phyloP scores from a whole-genome alignment of 2,888 invertebrate genomes.

The Apamea crenata region DNA sequence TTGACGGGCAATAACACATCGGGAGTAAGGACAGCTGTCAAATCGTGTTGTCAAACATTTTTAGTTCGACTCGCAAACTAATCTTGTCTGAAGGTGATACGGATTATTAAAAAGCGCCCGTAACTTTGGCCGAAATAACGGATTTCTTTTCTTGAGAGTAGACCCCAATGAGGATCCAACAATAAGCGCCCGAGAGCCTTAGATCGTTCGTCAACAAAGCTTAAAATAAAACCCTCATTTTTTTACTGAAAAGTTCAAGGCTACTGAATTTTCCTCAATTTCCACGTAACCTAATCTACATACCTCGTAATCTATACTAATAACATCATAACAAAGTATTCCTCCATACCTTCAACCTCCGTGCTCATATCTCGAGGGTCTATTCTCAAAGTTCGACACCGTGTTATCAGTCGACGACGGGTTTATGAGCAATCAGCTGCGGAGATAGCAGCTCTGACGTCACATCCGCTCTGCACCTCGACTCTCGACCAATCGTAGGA shows the following conservation, averaged over 20 bases:
- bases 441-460: constrained; percentile 79
- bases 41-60: neutral
- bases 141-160: too few species aligned
- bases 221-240: neutral
- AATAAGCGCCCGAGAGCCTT: neutral
- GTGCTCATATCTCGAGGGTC: constrained; percentile 60
- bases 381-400: constrained; percentile 67
- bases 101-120: neutral
- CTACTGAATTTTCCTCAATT: constrained; percentile 20
- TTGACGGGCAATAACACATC: too few species aligned
- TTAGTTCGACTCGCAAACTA: neutral
- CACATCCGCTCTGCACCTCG: constrained; percentile 75
- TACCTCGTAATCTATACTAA: constrained; percentile 59
- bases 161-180: neutral
- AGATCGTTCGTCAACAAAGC: neutral
- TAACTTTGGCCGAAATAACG: neutral
- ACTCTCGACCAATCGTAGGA: constrained; percentile 73
- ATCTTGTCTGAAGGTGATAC: neutral
- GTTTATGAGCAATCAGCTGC: constrained; percentile 82
- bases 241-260: constrained; percentile 1
- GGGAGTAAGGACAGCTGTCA: neutral
- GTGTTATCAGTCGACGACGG: constrained; percentile 73
- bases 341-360: constrained; percentile 46
- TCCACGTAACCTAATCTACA: constrained; percentile 36
- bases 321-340: constrained; percentile 60